phyloP scores from a whole-genome alignment of 2,797 vertebrate genomes.

The Glyptemys insculpta region DNA sequence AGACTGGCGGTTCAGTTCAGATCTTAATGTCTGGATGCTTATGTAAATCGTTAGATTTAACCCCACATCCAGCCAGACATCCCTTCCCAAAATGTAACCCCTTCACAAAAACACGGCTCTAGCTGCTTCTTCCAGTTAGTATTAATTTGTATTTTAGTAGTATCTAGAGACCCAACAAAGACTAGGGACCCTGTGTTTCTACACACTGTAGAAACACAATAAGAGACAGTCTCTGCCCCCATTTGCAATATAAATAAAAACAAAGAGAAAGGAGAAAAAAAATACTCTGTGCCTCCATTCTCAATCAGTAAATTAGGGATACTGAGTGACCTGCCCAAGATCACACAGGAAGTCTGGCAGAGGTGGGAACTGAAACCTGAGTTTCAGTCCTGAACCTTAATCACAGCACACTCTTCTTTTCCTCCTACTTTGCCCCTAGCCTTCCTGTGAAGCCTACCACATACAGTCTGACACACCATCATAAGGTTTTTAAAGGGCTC shows the following conservation, averaged over 20 bases:
- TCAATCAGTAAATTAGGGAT: no score
- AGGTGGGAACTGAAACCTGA: neutral
- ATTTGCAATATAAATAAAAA: neutral
- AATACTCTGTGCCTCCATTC: neutral
- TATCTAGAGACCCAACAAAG: neutral
- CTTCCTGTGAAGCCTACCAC: neutral
- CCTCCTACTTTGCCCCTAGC: neutral
- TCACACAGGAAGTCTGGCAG: neutral
- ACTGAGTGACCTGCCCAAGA: neutral
- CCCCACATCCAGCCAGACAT: neutral
- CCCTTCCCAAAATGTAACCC: neutral
- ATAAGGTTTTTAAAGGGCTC: neutral
- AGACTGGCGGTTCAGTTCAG: no score
- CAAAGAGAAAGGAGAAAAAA: neutral
- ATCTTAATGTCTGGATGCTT: no score
- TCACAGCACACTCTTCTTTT: neutral
- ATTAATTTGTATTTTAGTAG: fast-evolving
- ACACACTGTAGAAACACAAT: neutral
- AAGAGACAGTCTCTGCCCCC: neutral
- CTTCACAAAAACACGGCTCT: neutral
- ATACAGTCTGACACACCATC: neutral
- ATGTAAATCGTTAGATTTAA: neutral
- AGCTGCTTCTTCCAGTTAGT: neutral
- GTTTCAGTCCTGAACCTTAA: neutral
- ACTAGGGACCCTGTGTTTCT: neutral